A percentile compares a stretch with the other conserved stretches of the same genome.
These are phyloP conservation scores for Phyllopteryx taeniolatus DNA, from an alignment of 2,113 vertebrate genomes.

Conservation along the genomic window DNA sequence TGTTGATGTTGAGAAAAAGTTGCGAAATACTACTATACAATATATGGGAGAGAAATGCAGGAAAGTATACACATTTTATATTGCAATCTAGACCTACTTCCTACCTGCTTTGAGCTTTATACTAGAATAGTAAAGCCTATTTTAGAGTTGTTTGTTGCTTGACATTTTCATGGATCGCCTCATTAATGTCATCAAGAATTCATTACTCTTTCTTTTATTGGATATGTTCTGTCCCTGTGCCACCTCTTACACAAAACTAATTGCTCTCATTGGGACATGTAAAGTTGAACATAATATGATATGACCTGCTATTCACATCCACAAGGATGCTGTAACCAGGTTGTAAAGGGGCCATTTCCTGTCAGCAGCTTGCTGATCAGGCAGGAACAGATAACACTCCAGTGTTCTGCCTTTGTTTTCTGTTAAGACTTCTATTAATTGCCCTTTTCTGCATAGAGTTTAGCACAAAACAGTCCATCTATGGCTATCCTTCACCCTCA, in stretches of 20 bases:
- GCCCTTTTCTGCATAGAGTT: constrained; percentile 36
- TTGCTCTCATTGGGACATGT: constrained; percentile 71
- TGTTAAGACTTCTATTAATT: constrained; percentile 45
- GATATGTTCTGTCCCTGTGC: constrained; percentile 51
- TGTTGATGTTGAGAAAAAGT: background rate
- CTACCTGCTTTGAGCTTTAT: constrained; percentile 21
- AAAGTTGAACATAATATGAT: constrained; percentile 62
- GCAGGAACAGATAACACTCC: constrained; percentile 29
- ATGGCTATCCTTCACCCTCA: constrained; percentile 15
- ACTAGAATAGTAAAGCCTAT: constrained; percentile 20
- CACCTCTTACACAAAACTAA: constrained; percentile 57
- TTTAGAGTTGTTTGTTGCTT: constrained; percentile 30
- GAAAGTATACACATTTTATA: background rate
- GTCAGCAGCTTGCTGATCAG: constrained; percentile 28
- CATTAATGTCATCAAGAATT: constrained; percentile 56
- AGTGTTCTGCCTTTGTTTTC: constrained; percentile 20
- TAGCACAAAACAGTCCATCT: constrained; percentile 32
- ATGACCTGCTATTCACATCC: constrained; percentile 57
- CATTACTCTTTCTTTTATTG: constrained; percentile 42
- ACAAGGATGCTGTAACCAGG: constrained; percentile 40
- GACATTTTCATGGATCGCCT: constrained; percentile 56
- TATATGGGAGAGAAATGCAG: background rate
- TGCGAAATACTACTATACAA: background rate
- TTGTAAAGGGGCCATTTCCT: constrained; percentile 40
- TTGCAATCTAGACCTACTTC: background rate